Percentiles rank a stretch among this genome's conserved stretches.
These are phyloP conservation scores for Equus quagga DNA, from an alignment of 2,113 vertebrate genomes.

Conservation along the genomic window DNA sequence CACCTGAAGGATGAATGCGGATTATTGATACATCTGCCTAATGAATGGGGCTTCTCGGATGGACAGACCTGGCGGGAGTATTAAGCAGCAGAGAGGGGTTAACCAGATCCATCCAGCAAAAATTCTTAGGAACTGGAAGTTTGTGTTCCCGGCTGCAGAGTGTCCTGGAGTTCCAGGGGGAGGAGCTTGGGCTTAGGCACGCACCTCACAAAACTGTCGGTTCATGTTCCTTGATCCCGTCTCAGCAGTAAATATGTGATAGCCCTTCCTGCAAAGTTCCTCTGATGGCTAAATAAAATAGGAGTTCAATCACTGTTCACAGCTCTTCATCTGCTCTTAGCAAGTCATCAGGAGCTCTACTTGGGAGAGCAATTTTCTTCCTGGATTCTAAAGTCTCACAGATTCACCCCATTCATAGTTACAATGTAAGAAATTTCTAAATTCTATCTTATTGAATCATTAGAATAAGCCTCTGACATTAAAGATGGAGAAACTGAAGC, in stretches of 20 bases:
- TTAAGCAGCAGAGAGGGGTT: neutral
- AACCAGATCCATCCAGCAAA: neutral
- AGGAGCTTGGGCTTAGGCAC: neutral
- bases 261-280: too few relatives aligned
- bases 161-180: neutral
- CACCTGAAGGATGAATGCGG: neutral
- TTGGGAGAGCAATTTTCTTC: neutral
- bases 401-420: neutral
- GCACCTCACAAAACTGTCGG: fast-evolving
- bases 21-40: neutral
- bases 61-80: neutral
- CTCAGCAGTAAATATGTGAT: neutral
- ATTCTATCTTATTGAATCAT: neutral
- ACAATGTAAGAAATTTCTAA: neutral
- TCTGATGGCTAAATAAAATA: neutral
- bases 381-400: neutral
- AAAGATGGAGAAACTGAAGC: neutral
- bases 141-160: too few relatives aligned
- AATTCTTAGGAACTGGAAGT: neutral
- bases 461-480: neutral
- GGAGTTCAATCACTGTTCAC: neutral
- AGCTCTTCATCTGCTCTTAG: neutral
- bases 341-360: neutral
- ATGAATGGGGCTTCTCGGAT: neutral
- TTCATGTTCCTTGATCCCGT: fast-evolving